Evolutionary conservation across 2,113 vertebrate genomes (phyloP).

Genomic region (Choloepus hoffmanni): DNA sequence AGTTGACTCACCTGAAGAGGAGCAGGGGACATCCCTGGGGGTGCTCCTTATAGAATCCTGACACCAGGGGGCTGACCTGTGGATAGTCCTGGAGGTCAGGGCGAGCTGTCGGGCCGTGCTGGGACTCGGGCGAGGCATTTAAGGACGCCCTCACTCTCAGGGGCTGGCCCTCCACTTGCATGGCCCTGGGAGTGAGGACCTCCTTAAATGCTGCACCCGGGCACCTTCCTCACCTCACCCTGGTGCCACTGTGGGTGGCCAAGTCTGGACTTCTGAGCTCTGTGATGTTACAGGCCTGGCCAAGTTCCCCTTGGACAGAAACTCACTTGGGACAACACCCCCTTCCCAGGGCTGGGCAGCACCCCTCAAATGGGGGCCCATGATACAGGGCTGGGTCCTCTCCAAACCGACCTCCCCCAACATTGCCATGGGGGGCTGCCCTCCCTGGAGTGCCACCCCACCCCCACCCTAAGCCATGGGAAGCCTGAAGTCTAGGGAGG

Average conservation of each 20-base stretch:
- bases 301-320: not conserved
- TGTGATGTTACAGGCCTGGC: not conserved
- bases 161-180: not conserved
- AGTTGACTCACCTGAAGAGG: slow-evolving; percentile 36
- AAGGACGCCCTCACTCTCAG: not conserved
- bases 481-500: not conserved
- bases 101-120: too few relatives aligned
- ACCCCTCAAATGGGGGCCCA: not conserved
- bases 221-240: too few relatives aligned
- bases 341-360: not conserved
- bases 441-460: too few relatives aligned
- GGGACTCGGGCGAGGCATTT: not conserved
- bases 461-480: not conserved
- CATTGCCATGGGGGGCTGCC: not conserved
- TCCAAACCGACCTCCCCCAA: not conserved
- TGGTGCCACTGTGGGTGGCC: not conserved
- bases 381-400: not conserved
- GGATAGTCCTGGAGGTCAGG: not conserved
- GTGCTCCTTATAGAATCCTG: not conserved
- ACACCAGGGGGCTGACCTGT: not conserved
- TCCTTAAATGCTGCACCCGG: not conserved
- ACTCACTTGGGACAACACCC: not conserved
- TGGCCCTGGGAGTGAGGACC: not conserved
- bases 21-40: slow-evolving; percentile 36
- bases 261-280: not conserved